Base-by-base conservation (phyloP, 2,113 vertebrate genomes). In the Gallinago media region DNA sequence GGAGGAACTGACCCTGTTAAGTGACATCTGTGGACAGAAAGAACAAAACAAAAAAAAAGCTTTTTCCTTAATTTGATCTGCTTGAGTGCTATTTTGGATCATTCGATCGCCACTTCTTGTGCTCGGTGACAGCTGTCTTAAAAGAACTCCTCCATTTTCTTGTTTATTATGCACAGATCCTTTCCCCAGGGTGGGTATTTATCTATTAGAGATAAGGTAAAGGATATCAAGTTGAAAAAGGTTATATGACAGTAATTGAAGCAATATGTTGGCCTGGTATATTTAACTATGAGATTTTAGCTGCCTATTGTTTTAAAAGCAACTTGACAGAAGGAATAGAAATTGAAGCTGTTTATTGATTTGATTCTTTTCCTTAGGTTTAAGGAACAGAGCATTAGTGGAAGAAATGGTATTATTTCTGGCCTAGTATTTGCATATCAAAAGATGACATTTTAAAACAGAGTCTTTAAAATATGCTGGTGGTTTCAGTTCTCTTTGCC, bases 121-220 rank as follows among this genome's bases (percentile, higher is more conserved):
- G 88, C 88, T 67, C n/a, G 19, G 89, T 89, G 96, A 97, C 90
- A 96, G 95, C 81, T 96, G 82, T 71, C 72, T 88, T 79, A 88
- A 89, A 67, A 72, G 65, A 68, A 85, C 3, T 18, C 80, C 77
- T 96, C 80, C 74, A 46, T 96, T 97, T 95, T 92, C 92, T 88
- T 94, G 81, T 79, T 96, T 95, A 81, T 96, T 85, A 73, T 85
- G 38, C 59, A 62, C 32, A 72, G 65, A 82, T 87, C 54, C 72
- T 85, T 94, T 82, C 84, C 87, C 22, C 26, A 79, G 91, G 55
- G 86, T 95, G 36, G 50, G 21, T 72, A 72, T 89, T 95, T 96
- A 90, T 94, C 80, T 94, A 16, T 58, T 74, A 77, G 52, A 93
- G 86, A 88, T 83, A 83, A 77, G 79, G 89, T 94, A 85, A 95